Evolutionary conservation across 2,113 vertebrate genomes (phyloP).

Genomic region (Origma solitaria): DNA sequence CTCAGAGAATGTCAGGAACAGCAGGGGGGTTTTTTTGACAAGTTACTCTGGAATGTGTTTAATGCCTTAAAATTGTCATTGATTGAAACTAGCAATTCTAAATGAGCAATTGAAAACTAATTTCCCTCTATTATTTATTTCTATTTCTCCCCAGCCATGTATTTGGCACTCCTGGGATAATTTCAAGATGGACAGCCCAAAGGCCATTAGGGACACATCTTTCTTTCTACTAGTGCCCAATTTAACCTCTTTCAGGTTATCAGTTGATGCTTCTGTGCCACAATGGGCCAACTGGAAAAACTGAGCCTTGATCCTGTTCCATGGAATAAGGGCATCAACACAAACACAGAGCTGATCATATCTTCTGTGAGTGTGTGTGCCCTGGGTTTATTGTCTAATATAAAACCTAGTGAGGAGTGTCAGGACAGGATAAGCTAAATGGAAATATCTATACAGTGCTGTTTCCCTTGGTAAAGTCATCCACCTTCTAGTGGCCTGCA

Average conservation of each 20-base stretch:
- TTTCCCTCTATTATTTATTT: conserved; percentile 47
- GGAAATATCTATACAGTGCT: not conserved
- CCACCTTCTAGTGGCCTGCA: not conserved
- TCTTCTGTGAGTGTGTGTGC: not conserved
- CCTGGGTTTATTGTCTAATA: not conserved
- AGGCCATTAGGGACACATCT: not conserved
- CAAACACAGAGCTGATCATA: not conserved
- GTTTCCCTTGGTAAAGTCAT: not conserved
- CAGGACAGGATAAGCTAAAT: not conserved
- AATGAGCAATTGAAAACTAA: conserved; percentile 67
- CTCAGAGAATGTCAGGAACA: conserved; percentile 63
- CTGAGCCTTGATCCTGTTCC: not conserved
- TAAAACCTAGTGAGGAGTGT: not conserved
- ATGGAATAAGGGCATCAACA: not conserved
- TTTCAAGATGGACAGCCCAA: not conserved
- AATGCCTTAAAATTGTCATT: conserved; percentile 75
- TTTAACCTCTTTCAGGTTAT: not conserved
- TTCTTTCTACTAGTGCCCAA: not conserved
- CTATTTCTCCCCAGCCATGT: not conserved
- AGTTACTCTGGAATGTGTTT: conserved; percentile 64
- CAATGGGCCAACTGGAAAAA: not conserved
- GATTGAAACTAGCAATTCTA: conserved; percentile 73
- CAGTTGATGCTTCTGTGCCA: not conserved
- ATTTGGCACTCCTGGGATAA: conserved; percentile 17
- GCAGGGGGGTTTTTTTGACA: conserved; percentile 31